Base-by-base conservation (phyloP, 2,797 vertebrate species). In the Basileuterus tristriatus region DNA sequence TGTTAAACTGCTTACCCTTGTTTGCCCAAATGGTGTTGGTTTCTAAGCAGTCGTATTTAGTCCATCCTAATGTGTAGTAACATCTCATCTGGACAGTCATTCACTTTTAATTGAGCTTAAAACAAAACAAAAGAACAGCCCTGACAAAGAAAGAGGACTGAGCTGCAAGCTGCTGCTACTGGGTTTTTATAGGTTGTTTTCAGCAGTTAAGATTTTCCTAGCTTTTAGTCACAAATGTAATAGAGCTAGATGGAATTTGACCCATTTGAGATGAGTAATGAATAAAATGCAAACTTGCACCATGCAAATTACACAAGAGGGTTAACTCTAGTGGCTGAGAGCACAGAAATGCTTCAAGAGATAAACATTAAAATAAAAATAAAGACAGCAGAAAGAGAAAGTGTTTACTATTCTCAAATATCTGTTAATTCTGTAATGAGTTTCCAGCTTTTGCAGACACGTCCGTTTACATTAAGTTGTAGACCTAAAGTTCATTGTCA, bases 1-100 rank as follows among this genome's bases (percentile, higher is more conserved):
- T 26, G 52, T 67, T 95, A 85, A 96, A 79, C 95, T 83, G 95
- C 96, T 97, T 96, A 92, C 60, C 81, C 86, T 53, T 15, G 4
- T 85, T 90, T 68, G 44, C 46, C 81, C 69, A 90, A 95, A 94
- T 91, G 69, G 15, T 75, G 63, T 44, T 94, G 90, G 64, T 90
- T 93, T 91, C 71, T 63, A 43, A 92, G 89, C 70, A 89, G 63
- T 76, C 0, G 2, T 90, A 47, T 80, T 81, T 76, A 88, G 83
- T 75, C 74, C 88, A 36, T 91, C 41, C 58, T 91, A 8, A 60
- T 56, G 59, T 68, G 47, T 14, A 50, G 82, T 39, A 47, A 36
- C 44, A n/a, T 59, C 87, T 94, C 37, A 58, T 77, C 50, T 71
- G 74, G 85, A 21, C 24, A 55, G 22, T 67, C 8, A 5, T 22